phyloP scores from a whole-genome alignment of 2,113 vertebrate genomes.

The Notarius quadriscutis region DNA sequence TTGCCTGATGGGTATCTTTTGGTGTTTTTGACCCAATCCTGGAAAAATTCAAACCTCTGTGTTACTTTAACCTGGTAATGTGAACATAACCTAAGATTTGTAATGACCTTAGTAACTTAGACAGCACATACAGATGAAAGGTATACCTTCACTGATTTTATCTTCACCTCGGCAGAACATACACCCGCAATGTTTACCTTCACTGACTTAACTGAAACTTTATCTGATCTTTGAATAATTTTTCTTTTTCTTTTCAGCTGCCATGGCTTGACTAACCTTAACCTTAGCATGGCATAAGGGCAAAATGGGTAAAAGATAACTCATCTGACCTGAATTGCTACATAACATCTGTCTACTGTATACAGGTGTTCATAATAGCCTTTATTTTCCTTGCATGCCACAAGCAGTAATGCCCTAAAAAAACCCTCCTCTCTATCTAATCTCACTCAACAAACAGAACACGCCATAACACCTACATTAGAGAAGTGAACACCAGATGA shows the following conservation, averaged over 20 bases:
- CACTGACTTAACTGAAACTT: not conserved
- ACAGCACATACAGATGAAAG: not conserved
- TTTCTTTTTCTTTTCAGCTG: not conserved
- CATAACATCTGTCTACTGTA: slow-evolving; percentile 2
- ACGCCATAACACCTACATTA: slow-evolving; percentile 33
- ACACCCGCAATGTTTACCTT: not conserved
- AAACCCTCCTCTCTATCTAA: slow-evolving; percentile 11
- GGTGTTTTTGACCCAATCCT: not conserved
- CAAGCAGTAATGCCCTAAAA: not conserved
- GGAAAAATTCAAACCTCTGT: not conserved
- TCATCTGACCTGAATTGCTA: slow-evolving; percentile 4
- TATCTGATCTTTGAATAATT: not conserved
- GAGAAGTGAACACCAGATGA: slow-evolving; percentile 27
- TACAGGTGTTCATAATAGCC: slow-evolving; percentile 1
- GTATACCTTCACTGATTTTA: not conserved
- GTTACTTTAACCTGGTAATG: not conserved
- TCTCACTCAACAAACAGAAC: slow-evolving; percentile 31
- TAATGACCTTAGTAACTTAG: not conserved
- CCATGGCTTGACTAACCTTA: not conserved
- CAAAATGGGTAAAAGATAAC: slow-evolving; percentile 22
- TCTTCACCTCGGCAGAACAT: not conserved
- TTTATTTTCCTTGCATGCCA: slow-evolving; percentile 16
- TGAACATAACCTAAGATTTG: not conserved
- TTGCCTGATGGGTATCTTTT: not conserved
- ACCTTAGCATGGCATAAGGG: not conserved